These are phyloP conservation scores for Stegana nigrithorax DNA, from an alignment of 2,888 invertebrate species.

Conservation along the genomic window DNA sequence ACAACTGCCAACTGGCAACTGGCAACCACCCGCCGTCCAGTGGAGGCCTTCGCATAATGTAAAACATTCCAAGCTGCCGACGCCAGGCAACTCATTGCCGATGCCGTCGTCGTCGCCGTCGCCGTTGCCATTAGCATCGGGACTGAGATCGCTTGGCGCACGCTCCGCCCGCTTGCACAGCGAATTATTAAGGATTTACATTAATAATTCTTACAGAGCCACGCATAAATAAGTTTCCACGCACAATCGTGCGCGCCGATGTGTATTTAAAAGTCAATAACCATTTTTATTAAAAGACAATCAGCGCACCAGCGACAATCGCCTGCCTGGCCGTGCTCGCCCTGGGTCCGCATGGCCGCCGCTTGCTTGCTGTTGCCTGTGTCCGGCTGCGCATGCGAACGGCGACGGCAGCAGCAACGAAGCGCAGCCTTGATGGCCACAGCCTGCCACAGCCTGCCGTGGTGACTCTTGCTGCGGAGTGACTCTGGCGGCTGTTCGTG, in stretches of 20 bases:
- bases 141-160: slow-evolving; percentile 38
- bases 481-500: no score
- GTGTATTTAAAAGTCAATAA: slow-evolving; percentile 47
- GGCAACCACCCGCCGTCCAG: neutral
- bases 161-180: slow-evolving; percentile 50
- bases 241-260: slow-evolving; percentile 4
- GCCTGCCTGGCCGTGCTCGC: slow-evolving; percentile 34
- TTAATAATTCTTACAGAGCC: slow-evolving; percentile 63
- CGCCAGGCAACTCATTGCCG: neutral
- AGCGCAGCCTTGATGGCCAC: no score
- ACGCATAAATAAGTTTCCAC: slow-evolving; percentile 53
- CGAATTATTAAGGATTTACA: slow-evolving; percentile 64
- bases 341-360: slow-evolving; percentile 33
- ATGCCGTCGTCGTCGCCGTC: neutral
- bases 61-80: neutral
- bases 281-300: slow-evolving; percentile 61
- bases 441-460: neutral
- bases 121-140: no score
- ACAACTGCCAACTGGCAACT: slow-evolving; percentile 2
- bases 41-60: no score
- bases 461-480: neutral
- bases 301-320: slow-evolving; percentile 45
- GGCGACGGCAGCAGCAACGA: neutral
- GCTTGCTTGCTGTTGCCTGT: slow-evolving; percentile 14
- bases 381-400: no score